These are phyloP conservation scores for Agrilus cyanescens DNA, from an alignment of 2,888 invertebrate genomes.

Conservation along the genomic window DNA sequence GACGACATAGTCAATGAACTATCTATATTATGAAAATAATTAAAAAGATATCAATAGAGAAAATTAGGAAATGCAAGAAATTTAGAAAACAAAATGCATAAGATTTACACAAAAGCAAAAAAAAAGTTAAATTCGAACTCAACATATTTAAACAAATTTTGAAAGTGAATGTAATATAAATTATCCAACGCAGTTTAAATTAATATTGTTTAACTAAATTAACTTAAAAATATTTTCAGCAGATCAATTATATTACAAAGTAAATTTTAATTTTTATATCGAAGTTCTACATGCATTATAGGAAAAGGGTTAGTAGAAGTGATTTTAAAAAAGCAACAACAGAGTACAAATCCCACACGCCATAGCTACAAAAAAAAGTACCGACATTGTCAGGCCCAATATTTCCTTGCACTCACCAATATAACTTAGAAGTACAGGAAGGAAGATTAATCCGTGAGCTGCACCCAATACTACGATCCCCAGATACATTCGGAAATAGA, in stretches of 20 bases:
- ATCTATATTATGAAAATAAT: no score
- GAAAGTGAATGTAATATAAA: no score
- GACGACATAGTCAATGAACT: no score
- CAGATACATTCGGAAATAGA: constrained; percentile 54
- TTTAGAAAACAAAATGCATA: background rate
- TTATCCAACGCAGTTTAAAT: no score
- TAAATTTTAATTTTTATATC: background rate
- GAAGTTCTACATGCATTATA: background rate
- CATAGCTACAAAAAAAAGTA: constrained; percentile 9
- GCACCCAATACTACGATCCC: constrained; percentile 96
- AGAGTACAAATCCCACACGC: constrained; percentile 11
- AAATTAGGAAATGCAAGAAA: background rate
- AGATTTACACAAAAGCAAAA: background rate
- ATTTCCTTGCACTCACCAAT: constrained; percentile 59
- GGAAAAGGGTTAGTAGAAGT: background rate
- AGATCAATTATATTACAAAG: constrained; percentile 1
- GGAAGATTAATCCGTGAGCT: constrained; percentile 91
- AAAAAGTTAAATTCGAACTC: no score
- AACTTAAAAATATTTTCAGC: no score
- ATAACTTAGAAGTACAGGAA: constrained; percentile 94
- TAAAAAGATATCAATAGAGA: background rate
- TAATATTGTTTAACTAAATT: no score
- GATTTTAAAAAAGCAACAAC: constrained; percentile 5
- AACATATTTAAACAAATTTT: no score
- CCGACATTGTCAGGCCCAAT: constrained; percentile 9